Base-by-base conservation (phyloP, 1,140 invertebrate genomes). In the Drosophila oshimai region DNA sequence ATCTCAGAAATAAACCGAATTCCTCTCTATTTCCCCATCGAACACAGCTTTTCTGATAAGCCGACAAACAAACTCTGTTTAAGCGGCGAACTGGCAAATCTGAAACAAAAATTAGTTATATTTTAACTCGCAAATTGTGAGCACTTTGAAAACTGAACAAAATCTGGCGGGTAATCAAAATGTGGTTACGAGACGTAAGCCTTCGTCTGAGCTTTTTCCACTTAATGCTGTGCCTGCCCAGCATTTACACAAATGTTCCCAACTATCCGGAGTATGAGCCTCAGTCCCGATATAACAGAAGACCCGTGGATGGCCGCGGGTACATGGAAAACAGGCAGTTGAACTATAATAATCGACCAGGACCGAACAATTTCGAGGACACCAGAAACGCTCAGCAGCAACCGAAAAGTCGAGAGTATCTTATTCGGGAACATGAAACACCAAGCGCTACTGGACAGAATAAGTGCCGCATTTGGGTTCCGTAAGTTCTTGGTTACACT, bases 401-500 rank as follows among this genome's bases (percentile, higher is more conserved):
- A 12, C 49, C 57, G n/a, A 31, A n/a, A n/a, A 36, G 55, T 28
- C 81, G 81, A 4, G 54, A 80, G 15, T 81, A 70, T 39, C 2
- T 80, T 6, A 29, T 61, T 15, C 81, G 81, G n/a, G 29, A 36
- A 6, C 72, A 87, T 36, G 81, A 86, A 49, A 51, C 42, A 4
- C 17, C 49, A 0, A 29, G 54, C 7, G 51, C 42, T 41, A 41
- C 24, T 0, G 65, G 55, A 1, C 57, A 20, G 10, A 74, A 89
- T 41, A 89, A 80, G 39, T 88, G 88, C 10, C 71, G 73, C 17
- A 78, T 84, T 13, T 89, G 81, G 88, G 83, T 89, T 29, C 88
- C 88, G 88, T 89, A 70, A 84, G 88, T 89, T 53, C 7, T 10
- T 12, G 4, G 2, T 2, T 15, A 7, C 17, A 22, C 7, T 44